Conservation (phyloP, 2,797 vertebrate genomes). For the Loris lydekkerianus region DNA sequence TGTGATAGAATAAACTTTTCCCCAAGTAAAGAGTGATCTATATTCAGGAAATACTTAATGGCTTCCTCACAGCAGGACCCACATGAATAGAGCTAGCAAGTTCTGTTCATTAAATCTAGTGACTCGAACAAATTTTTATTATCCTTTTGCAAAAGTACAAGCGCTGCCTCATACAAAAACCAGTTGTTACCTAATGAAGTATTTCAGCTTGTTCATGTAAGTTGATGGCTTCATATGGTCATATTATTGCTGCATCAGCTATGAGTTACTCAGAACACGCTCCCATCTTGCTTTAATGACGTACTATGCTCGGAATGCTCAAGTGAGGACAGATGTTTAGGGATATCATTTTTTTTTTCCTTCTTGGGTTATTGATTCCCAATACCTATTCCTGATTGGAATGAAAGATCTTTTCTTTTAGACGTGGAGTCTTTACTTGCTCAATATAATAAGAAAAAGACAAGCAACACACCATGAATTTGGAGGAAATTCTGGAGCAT, state of each 20-base stretch:
- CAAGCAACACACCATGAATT: neutral
- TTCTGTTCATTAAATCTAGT: slow-evolving; percentile 67
- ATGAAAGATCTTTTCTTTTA: slow-evolving; percentile 66
- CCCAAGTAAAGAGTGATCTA: neutral
- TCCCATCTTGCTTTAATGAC: slow-evolving; percentile 2
- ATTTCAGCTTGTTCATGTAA: slow-evolving; percentile 36
- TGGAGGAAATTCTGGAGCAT: neutral
- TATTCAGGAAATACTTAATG: slow-evolving; percentile 15
- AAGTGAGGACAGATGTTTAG: slow-evolving; percentile 63
- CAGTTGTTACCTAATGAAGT: slow-evolving; percentile 60
- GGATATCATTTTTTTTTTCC: neutral
- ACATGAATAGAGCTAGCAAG: slow-evolving; percentile 5
- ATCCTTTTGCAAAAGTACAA: slow-evolving; percentile 70
- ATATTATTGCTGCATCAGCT: slow-evolving; percentile 43
- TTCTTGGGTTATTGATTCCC: slow-evolving; percentile 7
- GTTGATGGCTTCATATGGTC: slow-evolving; percentile 53
- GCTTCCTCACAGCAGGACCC: neutral
- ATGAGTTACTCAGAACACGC: neutral
- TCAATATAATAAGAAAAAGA: neutral
- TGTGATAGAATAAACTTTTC: slow-evolving; percentile 44
- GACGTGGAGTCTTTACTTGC: slow-evolving; percentile 48
- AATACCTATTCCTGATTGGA: neutral
- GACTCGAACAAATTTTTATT: slow-evolving; percentile 68
- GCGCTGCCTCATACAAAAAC: slow-evolving; percentile 27
- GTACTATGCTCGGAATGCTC: neutral